A percentile compares a stretch with the other conserved stretches of the same genome.
These are phyloP conservation scores for Pteruthius melanotis DNA, from an alignment of 2,113 vertebrate genomes.

Conservation along the genomic window DNA sequence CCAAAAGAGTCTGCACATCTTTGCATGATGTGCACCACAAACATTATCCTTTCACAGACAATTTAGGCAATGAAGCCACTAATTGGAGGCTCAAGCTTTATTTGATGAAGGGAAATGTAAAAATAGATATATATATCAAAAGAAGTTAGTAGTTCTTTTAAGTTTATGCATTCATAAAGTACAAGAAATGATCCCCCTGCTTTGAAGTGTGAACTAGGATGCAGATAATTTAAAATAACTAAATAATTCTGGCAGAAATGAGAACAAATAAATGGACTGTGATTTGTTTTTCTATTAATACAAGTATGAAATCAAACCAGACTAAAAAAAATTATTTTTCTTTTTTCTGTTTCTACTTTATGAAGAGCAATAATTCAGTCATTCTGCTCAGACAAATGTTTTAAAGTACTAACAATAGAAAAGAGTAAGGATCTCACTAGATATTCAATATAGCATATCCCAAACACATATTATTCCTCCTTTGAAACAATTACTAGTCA, in stretches of 20 bases:
- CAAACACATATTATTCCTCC: neutral
- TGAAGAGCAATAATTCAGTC: neutral
- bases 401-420: neutral
- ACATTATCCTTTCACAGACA: neutral
- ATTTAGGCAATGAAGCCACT: neutral
- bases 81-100: neutral
- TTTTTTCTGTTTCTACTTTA: neutral
- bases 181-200: neutral
- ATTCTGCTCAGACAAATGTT: neutral
- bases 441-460: neutral
- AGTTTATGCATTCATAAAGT: neutral
- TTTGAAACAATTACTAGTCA: neutral
- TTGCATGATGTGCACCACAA: neutral
- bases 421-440: neutral
- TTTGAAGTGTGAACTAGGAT: neutral
- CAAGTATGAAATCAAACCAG: neutral
- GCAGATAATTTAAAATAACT: neutral
- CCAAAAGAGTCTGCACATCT: neutral
- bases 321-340: neutral
- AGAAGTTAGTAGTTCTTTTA: neutral
- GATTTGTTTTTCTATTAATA: neutral
- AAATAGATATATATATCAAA: neutral
- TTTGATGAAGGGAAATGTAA: neutral
- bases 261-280: neutral
- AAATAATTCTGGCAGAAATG: neutral